These are phyloP conservation scores for Dasysyrphus albostriatus DNA, from an alignment of 2,888 invertebrate genomes.

Conservation along the genomic window DNA sequence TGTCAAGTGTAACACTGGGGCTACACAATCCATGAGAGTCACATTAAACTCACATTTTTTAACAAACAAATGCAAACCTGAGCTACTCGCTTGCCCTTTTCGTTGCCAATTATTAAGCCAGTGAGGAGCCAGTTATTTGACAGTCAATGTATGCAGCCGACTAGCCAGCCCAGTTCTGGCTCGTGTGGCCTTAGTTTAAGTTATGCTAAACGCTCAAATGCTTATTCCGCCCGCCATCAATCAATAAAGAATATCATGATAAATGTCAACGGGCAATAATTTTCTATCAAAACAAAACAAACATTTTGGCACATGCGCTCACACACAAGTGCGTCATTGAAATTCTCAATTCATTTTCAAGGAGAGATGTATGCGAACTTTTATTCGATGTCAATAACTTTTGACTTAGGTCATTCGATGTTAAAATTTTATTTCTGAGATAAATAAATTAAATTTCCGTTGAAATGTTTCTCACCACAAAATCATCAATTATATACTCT, in stretches of 20 bases:
- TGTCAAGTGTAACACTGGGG: neutral
- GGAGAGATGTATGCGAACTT: neutral
- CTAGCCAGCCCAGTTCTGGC: too few relatives aligned
- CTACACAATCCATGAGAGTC: too few relatives aligned
- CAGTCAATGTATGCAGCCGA: too few relatives aligned
- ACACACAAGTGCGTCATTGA: conserved; percentile 7
- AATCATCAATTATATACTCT: conserved; percentile 42
- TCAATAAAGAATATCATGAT: neutral
- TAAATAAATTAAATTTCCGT: conserved; percentile 36
- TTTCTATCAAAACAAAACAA: neutral
- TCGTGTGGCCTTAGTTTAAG: too few relatives aligned
- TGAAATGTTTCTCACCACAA: conserved; percentile 35
- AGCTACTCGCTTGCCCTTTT: too few relatives aligned
- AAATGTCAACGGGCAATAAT: neutral
- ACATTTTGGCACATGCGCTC: neutral
- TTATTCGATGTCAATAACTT: conserved; percentile 21
- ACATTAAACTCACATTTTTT: too few relatives aligned
- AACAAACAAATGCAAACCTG: too few relatives aligned
- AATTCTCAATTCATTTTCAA: conserved; percentile 4
- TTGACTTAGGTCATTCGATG: conserved; percentile 23
- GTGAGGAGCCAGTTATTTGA: too few relatives aligned
- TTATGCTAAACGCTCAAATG: too few relatives aligned
- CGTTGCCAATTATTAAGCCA: too few relatives aligned
- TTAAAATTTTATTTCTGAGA: conserved; percentile 27
- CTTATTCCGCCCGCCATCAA: neutral